These are phyloP conservation scores for Blomia tropicalis DNA, from an alignment of 2,888 invertebrate species.

Conservation along the genomic window DNA sequence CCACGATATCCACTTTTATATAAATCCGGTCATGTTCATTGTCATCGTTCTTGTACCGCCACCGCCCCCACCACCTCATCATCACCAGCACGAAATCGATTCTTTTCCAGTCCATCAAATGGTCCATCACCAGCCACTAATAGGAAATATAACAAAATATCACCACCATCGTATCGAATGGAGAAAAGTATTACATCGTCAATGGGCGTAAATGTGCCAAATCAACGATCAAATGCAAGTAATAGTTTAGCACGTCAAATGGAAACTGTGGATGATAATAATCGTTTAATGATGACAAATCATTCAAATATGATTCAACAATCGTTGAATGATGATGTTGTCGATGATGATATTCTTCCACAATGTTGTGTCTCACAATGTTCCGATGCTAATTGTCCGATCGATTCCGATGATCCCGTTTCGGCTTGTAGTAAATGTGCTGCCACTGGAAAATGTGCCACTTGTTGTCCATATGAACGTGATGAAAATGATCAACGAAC, in stretches of 20 bases:
- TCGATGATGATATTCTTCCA: too few species aligned
- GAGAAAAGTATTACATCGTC: background rate
- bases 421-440: background rate
- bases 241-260: background rate
- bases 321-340: too few species aligned
- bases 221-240: background rate
- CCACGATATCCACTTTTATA: slow-evolving; percentile 6
- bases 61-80: background rate
- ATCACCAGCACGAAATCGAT: background rate
- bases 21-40: background rate
- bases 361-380: background rate
- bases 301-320: background rate
- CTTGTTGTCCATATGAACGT: background rate
- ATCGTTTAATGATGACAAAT: background rate
- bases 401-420: background rate
- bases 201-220: too few species aligned
- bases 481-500: too few species aligned
- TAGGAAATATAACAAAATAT: background rate
- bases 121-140: background rate
- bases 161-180: background rate
- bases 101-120: background rate
- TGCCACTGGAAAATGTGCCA: background rate
- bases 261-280: background rate
- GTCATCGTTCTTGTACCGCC: background rate
- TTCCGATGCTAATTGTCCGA: background rate